Evolutionary conservation across 2,888 invertebrate genomes (phyloP).

Genomic region (Asteroscopus sphinx): DNA sequence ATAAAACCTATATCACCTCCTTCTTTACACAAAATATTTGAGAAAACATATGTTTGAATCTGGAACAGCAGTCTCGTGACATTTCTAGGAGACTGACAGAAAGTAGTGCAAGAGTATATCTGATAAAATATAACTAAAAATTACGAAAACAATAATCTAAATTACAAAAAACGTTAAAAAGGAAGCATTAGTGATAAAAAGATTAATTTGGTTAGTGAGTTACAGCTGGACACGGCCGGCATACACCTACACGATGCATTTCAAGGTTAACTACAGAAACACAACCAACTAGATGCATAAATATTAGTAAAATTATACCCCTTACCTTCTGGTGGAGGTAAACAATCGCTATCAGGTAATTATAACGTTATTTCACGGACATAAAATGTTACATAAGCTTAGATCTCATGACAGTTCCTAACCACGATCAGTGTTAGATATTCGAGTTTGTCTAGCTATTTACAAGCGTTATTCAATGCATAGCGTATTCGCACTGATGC

Average conservation of each 20-base stretch:
- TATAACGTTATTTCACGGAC: slow-evolving; percentile 78
- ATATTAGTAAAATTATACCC: slow-evolving; percentile 65
- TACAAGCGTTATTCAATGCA: slow-evolving; percentile 79
- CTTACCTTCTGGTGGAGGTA: slow-evolving; percentile 83
- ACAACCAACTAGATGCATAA: slow-evolving; percentile 42
- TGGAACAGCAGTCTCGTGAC: slow-evolving; percentile 59
- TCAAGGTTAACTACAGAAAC: slow-evolving; percentile 74
- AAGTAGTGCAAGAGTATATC: slow-evolving; percentile 32
- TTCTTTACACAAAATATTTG: slow-evolving; percentile 8
- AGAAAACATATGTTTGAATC: slow-evolving; percentile 39
- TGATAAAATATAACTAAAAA: slow-evolving; percentile 21
- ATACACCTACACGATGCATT: slow-evolving; percentile 62
- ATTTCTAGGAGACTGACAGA: slow-evolving; percentile 61
- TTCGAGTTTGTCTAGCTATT: slow-evolving; percentile 66
- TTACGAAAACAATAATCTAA: slow-evolving; percentile 8
- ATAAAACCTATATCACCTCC: not conserved
- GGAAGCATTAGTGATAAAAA: slow-evolving; percentile 34
- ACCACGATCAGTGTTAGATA: slow-evolving; percentile 67
- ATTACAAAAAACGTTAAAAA: slow-evolving; percentile 36
- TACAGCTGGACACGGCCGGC: slow-evolving; percentile 59
- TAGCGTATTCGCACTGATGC: slow-evolving; percentile 69
- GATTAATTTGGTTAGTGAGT: slow-evolving; percentile 45
- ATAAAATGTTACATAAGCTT: slow-evolving; percentile 86
- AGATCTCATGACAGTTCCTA: slow-evolving; percentile 81
- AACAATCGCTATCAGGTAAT: slow-evolving; percentile 77